Evolutionary conservation across 2,888 invertebrate genomes (phyloP), one percentile per base, ranked within the genome.

Genomic region (Cordilura impudica): DNA sequence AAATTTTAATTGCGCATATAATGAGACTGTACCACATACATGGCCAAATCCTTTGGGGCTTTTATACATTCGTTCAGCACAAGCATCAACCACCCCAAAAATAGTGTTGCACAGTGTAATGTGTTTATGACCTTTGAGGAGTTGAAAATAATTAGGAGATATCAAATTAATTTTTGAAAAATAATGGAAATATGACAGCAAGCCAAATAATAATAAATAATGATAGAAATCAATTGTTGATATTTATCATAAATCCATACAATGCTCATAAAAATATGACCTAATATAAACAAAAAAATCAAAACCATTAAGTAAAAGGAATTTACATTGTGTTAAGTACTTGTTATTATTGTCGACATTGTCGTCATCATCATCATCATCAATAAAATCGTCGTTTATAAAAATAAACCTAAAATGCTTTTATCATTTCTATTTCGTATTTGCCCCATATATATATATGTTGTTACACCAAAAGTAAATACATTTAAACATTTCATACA

Each of bases 321-420:
- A 29, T 18, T 16, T 29, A 54, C 43, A 21, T 6, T 6, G 18
- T n/a, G 23, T 16, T 21, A 39, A n/a, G 18, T 23, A 58, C 29
- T 10, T 29, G n/a, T 12, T 43, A 14, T 23, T 58, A 14, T 23
- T 39, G 58, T 58, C 35, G 56, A 7, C 21, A n/a, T n/a, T 35
- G 18, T 35, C 54, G 3, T 7, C 39, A 16, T 56, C 39, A 19
- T 56, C 35, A 12, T 56, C 29, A 39, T 35, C 58, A 21, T 43
- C 39, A 58, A 43, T 10, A 23, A 43, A 19, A 39, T 43, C n/a
- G 12, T 39, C 23, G 58, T 21, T 58, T 23, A 43, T 58, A 58
- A 43, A 58, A 43, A 39, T 58, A n/a, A 58, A 58, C 39, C 43
- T 58, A 58, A 39, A 58, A 58, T 58, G 58, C 43, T 58, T 58